These are phyloP conservation scores for Kryptolebias marmoratus DNA, from an alignment of 2,113 vertebrate species.

Conservation along the genomic window DNA sequence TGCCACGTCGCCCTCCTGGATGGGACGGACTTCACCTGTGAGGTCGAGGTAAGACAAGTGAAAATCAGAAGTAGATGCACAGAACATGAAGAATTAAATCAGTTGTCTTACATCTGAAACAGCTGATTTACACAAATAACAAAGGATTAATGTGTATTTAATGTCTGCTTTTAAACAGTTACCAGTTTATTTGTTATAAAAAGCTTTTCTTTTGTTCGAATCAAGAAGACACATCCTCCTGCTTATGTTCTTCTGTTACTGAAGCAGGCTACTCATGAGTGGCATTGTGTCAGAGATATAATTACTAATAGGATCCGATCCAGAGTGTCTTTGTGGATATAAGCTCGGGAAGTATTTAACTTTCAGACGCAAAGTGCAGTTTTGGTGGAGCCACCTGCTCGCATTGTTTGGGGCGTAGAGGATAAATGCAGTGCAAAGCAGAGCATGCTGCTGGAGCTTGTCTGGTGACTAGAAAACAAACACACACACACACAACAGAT, in stretches of 20 bases:
- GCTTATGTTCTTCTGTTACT: constrained; percentile 7
- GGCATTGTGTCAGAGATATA: constrained; percentile 57
- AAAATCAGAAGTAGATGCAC: not conserved
- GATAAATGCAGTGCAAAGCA: constrained; percentile 54
- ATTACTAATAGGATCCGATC: constrained; percentile 60
- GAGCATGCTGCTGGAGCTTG: constrained; percentile 56
- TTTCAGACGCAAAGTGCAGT: constrained; percentile 48
- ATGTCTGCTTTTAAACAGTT: no score
- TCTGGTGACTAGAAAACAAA: constrained; percentile 56
- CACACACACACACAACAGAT: constrained; percentile 53
- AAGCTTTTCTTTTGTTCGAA: not conserved
- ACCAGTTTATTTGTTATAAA: no score
- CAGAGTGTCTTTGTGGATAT: constrained; percentile 1
- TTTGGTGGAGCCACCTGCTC: constrained; percentile 33
- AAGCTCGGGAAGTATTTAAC: constrained; percentile 35
- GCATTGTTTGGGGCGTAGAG: constrained; percentile 47
- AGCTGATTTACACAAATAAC: no score
- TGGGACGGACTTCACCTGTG: constrained; percentile 88
- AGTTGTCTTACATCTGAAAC: not conserved
- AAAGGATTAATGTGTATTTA: no score
- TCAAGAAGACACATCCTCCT: not conserved
- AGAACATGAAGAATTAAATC: not conserved
- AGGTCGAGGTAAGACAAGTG: constrained; percentile 86
- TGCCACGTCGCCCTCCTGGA: constrained; percentile 92
- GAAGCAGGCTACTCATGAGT: constrained; percentile 21